Evolutionary conservation across 2,888 invertebrate species (phyloP).

Genomic region (Ectobius pallidus): DNA sequence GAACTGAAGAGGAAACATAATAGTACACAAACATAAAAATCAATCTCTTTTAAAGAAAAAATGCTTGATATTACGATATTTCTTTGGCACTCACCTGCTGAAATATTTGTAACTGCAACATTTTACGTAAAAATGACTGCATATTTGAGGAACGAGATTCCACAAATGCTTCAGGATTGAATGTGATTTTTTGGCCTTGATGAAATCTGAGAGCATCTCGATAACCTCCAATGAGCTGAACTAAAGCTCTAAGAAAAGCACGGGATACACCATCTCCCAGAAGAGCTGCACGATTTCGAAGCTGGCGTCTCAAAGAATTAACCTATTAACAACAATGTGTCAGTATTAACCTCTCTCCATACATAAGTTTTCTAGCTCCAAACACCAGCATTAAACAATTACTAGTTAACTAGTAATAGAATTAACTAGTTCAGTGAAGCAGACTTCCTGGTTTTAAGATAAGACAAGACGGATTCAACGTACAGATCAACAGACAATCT

Average conservation of each 20-base stretch:
- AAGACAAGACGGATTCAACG: too few relatives aligned
- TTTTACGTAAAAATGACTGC: slow-evolving; percentile 88
- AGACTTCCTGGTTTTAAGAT: too few relatives aligned
- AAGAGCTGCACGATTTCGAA: slow-evolving; percentile 75
- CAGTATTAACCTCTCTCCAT: too few relatives aligned
- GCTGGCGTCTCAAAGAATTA: slow-evolving; percentile 72
- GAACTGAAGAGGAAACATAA: too few relatives aligned
- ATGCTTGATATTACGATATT: too few relatives aligned
- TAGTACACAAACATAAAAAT: too few relatives aligned
- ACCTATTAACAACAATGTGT: slow-evolving; percentile 59
- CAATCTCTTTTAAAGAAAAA: background rate
- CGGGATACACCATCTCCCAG: slow-evolving; percentile 92
- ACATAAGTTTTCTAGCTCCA: too few relatives aligned
- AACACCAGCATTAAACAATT: too few relatives aligned
- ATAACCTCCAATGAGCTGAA: slow-evolving; percentile 93
- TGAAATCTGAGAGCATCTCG: slow-evolving; percentile 85
- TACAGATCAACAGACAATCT: too few relatives aligned
- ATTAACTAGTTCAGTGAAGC: too few relatives aligned
- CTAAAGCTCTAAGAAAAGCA: slow-evolving; percentile 89
- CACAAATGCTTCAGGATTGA: slow-evolving; percentile 86
- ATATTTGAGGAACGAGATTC: slow-evolving; percentile 82
- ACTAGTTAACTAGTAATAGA: too few relatives aligned
- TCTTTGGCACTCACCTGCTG: slow-evolving; percentile 83
- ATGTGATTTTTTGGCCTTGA: slow-evolving; percentile 77
- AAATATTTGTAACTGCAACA: slow-evolving; percentile 93